Base-by-base conservation (phyloP, 2,797 vertebrate genomes). In the Vultur gryphus region DNA sequence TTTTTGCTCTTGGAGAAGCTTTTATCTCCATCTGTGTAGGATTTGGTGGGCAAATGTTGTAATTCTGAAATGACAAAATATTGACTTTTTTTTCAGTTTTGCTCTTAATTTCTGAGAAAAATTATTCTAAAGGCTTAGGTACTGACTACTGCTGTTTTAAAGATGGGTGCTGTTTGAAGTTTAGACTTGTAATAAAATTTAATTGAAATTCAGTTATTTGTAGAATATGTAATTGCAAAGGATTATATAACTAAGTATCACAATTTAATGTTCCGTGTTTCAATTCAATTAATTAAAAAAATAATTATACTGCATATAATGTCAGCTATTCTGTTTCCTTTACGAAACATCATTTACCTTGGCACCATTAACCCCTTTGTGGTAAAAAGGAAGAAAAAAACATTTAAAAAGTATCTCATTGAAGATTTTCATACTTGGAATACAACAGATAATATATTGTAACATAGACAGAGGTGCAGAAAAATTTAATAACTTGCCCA, bases 61-160 rank as follows among this genome's bases (percentile, higher is more conserved):
- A 95, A 97, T 96, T 96, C 39, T 96, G 96, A 98, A 98, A 97
- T 97, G 91, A 95, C 95, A 98, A 98, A 98, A 98, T 98, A 98
- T 98, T 98, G 98, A 98, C 97, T 85, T 95, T 97, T 96, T 96
- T 96, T 91, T 67, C 83, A 92, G 89, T 97, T 97, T 96, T 94
- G 69, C n/a, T 93, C 94, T 97, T 93, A 92, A 86, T 95, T 96
- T 96, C 76, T 62, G 21, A 95, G 77, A 97, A 95, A 89, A 93
- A 94, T 24, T 79, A 93, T 95, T 96, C 82, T 97, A 97, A 97
- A 92, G 91, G 37, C 37, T 70, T 81, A 59, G 55, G 15, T 25
- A 39, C 54, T 73, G 23, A 62, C 77, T 67, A 20, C 39, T 88
- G 88, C 59, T 84, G 24, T 65, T 48, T 18, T 52, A 46, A 73